Percentiles rank a stretch among this genome's conserved stretches.
These are phyloP conservation scores for Agrilus cyanescens DNA, from an alignment of 2,888 invertebrate genomes.

Conservation along the genomic window DNA sequence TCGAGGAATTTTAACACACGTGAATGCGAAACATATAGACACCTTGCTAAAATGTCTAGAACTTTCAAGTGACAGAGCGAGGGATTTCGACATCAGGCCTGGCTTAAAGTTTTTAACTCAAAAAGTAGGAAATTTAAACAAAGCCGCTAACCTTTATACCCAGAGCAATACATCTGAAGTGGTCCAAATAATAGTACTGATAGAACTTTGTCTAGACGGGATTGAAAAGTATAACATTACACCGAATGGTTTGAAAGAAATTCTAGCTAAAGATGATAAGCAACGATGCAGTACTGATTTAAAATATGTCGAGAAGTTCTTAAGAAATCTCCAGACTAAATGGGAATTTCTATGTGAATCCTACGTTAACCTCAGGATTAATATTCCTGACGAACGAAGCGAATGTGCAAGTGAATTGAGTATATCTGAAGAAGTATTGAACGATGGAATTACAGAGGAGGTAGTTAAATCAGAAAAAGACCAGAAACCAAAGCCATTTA, in stretches of 20 bases:
- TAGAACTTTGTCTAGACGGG: conserved; percentile 71
- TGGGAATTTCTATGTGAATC: conserved; percentile 35
- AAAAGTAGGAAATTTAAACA: conserved; percentile 77
- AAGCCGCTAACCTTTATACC: conserved; percentile 82
- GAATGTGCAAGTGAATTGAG: conserved; percentile 11
- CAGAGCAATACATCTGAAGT: conserved; percentile 90
- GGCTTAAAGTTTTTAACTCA: conserved; percentile 89
- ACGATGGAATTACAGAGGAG: conserved; percentile 3
- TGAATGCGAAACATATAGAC: conserved; percentile 52
- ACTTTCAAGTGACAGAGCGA: conserved; percentile 68
- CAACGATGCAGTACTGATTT: conserved; percentile 26
- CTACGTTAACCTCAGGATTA: conserved; percentile 31
- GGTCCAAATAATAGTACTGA: conserved; percentile 73
- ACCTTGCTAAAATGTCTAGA: conserved; percentile 68
- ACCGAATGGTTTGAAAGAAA: conserved; percentile 48
- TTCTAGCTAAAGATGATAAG: conserved; percentile 37
- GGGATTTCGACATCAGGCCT: conserved; percentile 81
- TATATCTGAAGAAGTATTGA: conserved; percentile 19
- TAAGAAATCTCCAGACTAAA: conserved; percentile 30
- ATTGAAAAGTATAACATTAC: conserved; percentile 52
- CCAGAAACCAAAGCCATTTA: conserved; percentile 30
- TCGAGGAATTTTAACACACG: conserved; percentile 31
- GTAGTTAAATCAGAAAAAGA: conserved; percentile 5
- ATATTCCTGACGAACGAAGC: conserved; percentile 25
- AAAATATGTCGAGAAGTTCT: conserved; percentile 32